Conservation (phyloP, 2,113 vertebrate species). For the Protomyctophum bolini region DNA sequence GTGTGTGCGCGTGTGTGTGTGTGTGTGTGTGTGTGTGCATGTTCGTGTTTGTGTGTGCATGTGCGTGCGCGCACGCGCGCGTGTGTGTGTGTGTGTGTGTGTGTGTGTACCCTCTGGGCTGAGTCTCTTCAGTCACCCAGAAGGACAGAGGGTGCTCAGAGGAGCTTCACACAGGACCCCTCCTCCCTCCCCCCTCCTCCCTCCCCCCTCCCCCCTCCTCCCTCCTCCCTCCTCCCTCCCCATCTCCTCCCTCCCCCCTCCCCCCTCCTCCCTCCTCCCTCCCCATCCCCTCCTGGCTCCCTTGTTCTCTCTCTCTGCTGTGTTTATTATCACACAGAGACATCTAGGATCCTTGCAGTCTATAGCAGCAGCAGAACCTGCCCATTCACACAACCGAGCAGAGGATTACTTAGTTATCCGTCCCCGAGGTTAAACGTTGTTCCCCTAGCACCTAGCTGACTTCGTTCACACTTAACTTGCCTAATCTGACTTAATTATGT, state of each 20-base stretch:
- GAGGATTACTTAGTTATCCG: no score
- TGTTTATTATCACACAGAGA: conserved; percentile 19
- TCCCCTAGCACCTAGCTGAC: no score
- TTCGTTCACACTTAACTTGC: no score
- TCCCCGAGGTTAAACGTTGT: no score
- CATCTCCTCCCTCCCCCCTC: no score
- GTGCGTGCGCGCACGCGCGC: not conserved
- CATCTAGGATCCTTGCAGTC: conserved; percentile 2
- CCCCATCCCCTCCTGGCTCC: conserved; percentile 42
- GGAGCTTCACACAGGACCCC: conserved; percentile 14
- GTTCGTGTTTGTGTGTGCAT: conserved; percentile 5
- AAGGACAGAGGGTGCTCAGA: conserved; percentile 45
- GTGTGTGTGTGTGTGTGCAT: conserved; percentile 9
- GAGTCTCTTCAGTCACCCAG: conserved; percentile 27
- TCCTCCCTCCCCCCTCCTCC: not conserved
- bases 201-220: not conserved
- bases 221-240: not conserved
- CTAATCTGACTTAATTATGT: no score
- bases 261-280: not conserved
- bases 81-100: not conserved
- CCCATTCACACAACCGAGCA: no score
- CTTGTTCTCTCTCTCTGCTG: conserved; percentile 27
- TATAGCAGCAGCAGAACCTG: no score
- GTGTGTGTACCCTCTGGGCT: conserved; percentile 16
- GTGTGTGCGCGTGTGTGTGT: conserved; percentile 4